phyloP scores from a whole-genome alignment of 2,113 vertebrate genomes.

The Ictalurus punctatus region DNA sequence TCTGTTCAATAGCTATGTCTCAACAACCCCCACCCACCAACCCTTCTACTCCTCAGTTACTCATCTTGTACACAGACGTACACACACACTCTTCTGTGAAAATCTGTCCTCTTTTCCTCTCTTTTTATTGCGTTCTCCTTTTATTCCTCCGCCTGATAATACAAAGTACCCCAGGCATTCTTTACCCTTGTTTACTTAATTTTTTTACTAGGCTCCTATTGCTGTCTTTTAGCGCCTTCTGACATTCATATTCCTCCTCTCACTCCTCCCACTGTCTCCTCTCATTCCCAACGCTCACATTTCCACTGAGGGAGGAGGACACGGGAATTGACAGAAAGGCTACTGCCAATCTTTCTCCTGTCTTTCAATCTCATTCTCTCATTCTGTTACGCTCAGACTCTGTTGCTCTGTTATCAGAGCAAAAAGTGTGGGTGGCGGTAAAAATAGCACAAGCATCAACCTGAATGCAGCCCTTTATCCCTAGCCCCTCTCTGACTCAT shows the following conservation, averaged over 20 bases:
- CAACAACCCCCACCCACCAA: constrained; percentile 1
- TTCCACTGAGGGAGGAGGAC: neutral
- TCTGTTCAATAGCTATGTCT: constrained; percentile 52
- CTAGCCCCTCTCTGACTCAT: constrained; percentile 55
- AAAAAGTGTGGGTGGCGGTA: constrained; percentile 57
- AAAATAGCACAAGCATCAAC: constrained; percentile 60
- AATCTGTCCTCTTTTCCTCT: neutral
- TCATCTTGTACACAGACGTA: neutral
- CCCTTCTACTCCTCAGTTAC: constrained; percentile 16
- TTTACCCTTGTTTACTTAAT: constrained; percentile 21
- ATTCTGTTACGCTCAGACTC: constrained; percentile 17
- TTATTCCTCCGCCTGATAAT: constrained; percentile 8
- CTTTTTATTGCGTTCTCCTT: neutral
- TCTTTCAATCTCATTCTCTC: constrained; percentile 24
- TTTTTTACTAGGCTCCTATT: constrained; percentile 4
- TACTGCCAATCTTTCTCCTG: constrained; percentile 35
- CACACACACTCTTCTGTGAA: neutral
- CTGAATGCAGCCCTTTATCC: constrained; percentile 55
- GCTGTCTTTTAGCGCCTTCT: constrained; percentile 14
- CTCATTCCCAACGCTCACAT: constrained; percentile 19
- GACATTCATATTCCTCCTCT: constrained; percentile 35
- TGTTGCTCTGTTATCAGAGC: constrained; percentile 51
- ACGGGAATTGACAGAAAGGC: constrained; percentile 19
- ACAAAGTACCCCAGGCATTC: constrained; percentile 3
- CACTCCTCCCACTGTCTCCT: constrained; percentile 30